Evolutionary conservation across 2,888 invertebrate species (phyloP).

Genomic region (Diaphora mendica): DNA sequence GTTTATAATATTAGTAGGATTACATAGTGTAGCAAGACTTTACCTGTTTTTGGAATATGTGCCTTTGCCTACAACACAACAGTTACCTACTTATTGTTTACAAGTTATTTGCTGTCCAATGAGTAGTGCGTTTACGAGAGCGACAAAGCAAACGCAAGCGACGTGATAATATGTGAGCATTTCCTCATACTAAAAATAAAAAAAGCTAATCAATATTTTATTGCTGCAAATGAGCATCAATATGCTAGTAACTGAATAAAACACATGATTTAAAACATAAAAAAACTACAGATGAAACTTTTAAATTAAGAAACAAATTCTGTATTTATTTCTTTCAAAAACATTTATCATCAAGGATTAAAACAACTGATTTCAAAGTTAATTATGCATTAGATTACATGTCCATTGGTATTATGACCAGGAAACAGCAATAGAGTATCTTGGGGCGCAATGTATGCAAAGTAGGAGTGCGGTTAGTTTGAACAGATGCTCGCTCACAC

Average conservation of each 20-base stretch:
- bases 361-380: not conserved
- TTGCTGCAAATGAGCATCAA: not conserved
- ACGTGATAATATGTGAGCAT: not conserved
- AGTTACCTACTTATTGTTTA: not conserved
- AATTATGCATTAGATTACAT: conserved; percentile 1
- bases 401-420: conserved; percentile 28
- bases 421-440: conserved; percentile 31
- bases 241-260: not conserved
- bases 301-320: not conserved
- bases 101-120: not conserved
- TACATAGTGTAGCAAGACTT: too few relatives aligned
- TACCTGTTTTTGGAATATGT: not conserved
- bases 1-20: too few relatives aligned
- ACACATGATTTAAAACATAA: not conserved
- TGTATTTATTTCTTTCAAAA: not conserved
- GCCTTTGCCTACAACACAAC: not conserved
- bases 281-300: not conserved
- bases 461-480: conserved; percentile 50
- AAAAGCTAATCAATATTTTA: too few relatives aligned
- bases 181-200: not conserved
- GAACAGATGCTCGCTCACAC: conserved; percentile 58
- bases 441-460: conserved; percentile 32
- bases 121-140: not conserved
- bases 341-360: not conserved
- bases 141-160: not conserved